A percentile compares a stretch with the other conserved stretches of the same genome.
phyloP scores from a whole-genome alignment of 2,888 invertebrate genomes.

The Chrysolina haemoptera region DNA sequence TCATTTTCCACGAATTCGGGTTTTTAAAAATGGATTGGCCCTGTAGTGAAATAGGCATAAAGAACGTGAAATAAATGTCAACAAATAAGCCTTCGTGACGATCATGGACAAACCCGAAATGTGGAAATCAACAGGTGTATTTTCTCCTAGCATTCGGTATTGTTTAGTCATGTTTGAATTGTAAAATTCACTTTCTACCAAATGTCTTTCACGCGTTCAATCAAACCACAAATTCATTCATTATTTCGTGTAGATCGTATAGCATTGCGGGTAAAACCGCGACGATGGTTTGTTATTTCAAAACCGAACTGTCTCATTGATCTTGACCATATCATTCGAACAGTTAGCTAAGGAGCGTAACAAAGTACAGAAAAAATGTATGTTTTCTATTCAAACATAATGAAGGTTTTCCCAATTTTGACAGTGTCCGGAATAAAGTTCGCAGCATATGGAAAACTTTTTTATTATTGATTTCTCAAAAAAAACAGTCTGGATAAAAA shows the following conservation, averaged over 20 bases:
- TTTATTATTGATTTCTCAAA: too few relatives aligned
- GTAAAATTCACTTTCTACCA: constrained; percentile 20
- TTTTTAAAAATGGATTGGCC: too few relatives aligned
- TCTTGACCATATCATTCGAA: constrained; percentile 28
- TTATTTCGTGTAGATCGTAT: constrained; percentile 40
- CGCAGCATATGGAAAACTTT: too few relatives aligned
- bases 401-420: background rate
- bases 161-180: constrained; percentile 6
- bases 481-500: too few relatives aligned
- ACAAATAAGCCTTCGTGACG: too few relatives aligned
- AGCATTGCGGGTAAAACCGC: constrained; percentile 29
- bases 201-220: constrained; percentile 23
- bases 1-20: too few relatives aligned
- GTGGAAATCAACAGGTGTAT: background rate
- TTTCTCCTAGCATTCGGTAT: background rate
- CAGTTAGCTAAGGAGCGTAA: constrained; percentile 20
- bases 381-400: background rate
- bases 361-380: background rate
- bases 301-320: constrained; percentile 33
- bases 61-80: too few relatives aligned
- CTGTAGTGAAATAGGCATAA: too few relatives aligned
- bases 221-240: constrained; percentile 48
- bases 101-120: background rate
- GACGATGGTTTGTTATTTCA: constrained; percentile 30
- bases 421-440: too few relatives aligned